phyloP scores from a whole-genome alignment of 2,113 vertebrate species.

The Ovis aries region DNA sequence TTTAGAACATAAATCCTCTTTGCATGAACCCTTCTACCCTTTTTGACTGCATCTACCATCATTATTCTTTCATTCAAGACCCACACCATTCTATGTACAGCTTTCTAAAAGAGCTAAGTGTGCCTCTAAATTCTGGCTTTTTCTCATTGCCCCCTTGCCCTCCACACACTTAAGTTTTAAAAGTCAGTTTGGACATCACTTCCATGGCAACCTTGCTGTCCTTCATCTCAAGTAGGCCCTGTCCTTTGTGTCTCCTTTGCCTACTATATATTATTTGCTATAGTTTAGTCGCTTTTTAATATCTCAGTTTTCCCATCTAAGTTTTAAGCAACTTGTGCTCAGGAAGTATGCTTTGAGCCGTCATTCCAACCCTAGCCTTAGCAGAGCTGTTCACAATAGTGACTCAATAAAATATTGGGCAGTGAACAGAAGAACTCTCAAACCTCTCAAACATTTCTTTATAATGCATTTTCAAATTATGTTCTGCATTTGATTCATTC shows the following conservation, averaged over 20 bases:
- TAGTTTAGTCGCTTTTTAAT: neutral
- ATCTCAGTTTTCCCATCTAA: neutral
- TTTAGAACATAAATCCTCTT: neutral
- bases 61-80: neutral
- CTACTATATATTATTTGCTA: neutral
- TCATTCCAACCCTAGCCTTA: neutral
- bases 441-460: neutral
- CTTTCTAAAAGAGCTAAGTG: neutral
- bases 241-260: neutral
- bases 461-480: neutral
- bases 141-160: neutral
- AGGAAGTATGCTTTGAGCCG: too few species aligned
- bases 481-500: neutral
- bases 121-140: neutral
- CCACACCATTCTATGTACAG: accelerated
- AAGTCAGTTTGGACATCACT: neutral
- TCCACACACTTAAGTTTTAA: neutral
- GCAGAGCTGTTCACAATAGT: neutral
- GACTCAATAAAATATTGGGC: neutral
- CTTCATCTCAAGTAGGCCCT: neutral
- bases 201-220: neutral
- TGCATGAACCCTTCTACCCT: neutral
- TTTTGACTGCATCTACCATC: neutral
- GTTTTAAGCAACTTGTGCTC: neutral
- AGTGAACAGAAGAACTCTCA: neutral